A percentile compares a stretch with the other conserved stretches of the same genome.
phyloP scores from a whole-genome alignment of 2,888 invertebrate species.

The Caenorhabditis sp. region DNA sequence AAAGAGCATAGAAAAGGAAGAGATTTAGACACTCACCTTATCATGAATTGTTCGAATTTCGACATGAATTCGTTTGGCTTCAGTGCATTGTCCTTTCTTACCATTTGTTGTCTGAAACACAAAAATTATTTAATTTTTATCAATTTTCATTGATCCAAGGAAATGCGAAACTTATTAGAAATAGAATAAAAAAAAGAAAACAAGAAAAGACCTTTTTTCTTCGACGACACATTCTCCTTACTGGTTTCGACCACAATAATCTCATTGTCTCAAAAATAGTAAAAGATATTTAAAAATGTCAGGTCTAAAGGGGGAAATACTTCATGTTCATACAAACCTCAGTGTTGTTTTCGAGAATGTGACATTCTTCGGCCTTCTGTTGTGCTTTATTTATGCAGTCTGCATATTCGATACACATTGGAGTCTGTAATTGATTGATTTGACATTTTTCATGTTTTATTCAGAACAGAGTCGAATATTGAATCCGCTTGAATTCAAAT shows the following conservation, averaged over 20 bases:
- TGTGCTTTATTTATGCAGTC: conserved; percentile 43
- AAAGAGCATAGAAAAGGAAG: no score
- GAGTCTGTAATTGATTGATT: conserved; percentile 37
- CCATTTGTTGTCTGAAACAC: conserved; percentile 36
- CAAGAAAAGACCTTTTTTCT: neutral
- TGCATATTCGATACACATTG: conserved; percentile 44
- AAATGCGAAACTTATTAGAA: conserved; percentile 16
- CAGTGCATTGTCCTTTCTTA: conserved; percentile 38
- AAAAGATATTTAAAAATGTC: conserved; percentile 8
- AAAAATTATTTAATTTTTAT: neutral
- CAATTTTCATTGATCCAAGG: neutral
- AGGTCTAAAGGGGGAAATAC: no score
- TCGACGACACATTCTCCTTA: conserved; percentile 28
- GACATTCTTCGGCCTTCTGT: conserved; percentile 41
- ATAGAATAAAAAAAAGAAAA: neutral
- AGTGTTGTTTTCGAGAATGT: conserved; percentile 39
- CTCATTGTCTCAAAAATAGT: conserved; percentile 21
- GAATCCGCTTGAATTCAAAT: neutral
- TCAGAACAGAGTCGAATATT: no score
- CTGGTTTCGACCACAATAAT: conserved; percentile 33
- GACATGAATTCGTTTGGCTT: conserved; percentile 35
- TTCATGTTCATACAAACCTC: conserved; percentile 33
- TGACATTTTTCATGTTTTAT: conserved; percentile 1
- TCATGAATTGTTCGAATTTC: conserved; percentile 40
- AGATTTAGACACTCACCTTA: conserved; percentile 13